These are phyloP conservation scores for Astur gentilis DNA, from an alignment of 2,113 vertebrate genomes.

Conservation along the genomic window DNA sequence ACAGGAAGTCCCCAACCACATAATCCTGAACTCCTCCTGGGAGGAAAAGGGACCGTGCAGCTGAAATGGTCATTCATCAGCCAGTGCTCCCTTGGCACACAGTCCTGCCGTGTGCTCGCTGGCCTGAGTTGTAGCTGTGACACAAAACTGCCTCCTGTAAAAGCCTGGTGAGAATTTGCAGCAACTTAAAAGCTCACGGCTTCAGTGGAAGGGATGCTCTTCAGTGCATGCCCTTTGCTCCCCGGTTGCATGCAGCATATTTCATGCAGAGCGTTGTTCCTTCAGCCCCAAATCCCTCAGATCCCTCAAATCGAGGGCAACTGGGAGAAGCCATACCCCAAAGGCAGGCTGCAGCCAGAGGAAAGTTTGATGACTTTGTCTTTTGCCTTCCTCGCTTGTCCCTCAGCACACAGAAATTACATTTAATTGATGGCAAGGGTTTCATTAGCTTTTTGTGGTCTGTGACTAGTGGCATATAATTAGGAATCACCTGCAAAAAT, in stretches of 20 bases:
- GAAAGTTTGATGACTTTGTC: background rate
- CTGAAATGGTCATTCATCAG: background rate
- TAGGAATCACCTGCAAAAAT: slow-evolving; percentile 36
- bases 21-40: background rate
- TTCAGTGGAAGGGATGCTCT: background rate
- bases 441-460: background rate
- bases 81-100: accelerated
- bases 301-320: background rate
- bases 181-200: background rate
- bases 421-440: slow-evolving; percentile 10
- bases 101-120: background rate
- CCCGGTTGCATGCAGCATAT: accelerated
- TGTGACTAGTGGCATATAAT: background rate
- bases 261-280: accelerated
- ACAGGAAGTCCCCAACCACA: background rate
- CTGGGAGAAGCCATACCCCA: background rate
- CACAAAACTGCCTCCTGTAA: background rate
- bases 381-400: background rate
- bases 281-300: background rate
- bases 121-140: background rate
- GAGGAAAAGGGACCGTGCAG: background rate
- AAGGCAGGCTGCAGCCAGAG: background rate
- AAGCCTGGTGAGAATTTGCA: background rate
- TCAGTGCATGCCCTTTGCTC: accelerated
- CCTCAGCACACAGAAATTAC: background rate